A percentile compares a stretch with the other conserved stretches of the same genome.
Evolutionary conservation across 2,888 invertebrate species (phyloP).

Genomic region (Eristalis arbustorum): DNA sequence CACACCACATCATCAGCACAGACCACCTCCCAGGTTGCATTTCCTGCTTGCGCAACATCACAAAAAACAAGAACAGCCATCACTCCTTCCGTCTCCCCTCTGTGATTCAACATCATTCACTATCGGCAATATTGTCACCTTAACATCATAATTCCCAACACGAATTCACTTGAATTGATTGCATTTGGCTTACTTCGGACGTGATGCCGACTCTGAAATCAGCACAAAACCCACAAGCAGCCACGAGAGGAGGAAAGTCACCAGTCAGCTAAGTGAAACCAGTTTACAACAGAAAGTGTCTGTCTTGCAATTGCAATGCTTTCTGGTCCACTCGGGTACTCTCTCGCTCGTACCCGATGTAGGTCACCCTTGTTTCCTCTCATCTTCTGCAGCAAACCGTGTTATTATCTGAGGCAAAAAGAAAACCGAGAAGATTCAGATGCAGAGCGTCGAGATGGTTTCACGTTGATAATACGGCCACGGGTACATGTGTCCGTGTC

Average conservation of each 20-base stretch:
- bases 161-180: neutral
- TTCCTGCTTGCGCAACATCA: neutral
- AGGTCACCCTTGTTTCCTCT: conserved; percentile 26
- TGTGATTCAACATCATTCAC: neutral
- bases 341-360: conserved; percentile 2
- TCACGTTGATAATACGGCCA: conserved; percentile 37
- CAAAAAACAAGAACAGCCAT: neutral
- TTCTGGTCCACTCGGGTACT: neutral
- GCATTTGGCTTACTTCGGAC: neutral
- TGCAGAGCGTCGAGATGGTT: conserved; percentile 46
- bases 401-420: conserved; percentile 29
- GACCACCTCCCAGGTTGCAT: neutral
- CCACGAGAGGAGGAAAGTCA: neutral
- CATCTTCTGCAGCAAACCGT: conserved; percentile 21
- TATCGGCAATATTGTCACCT: neutral
- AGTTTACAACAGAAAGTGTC: conserved; percentile 34
- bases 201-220: neutral
- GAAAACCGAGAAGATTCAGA: conserved; percentile 20
- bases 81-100: neutral
- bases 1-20: no score
- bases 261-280: conserved; percentile 2
- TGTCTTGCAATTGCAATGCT: conserved; percentile 31
- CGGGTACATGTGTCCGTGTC: neutral
- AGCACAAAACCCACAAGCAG: neutral
- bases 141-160: neutral